Base-by-base conservation (phyloP, 30 jellyfish, hydroid and myxozoan genomes). In the Mastigias papua region DNA sequence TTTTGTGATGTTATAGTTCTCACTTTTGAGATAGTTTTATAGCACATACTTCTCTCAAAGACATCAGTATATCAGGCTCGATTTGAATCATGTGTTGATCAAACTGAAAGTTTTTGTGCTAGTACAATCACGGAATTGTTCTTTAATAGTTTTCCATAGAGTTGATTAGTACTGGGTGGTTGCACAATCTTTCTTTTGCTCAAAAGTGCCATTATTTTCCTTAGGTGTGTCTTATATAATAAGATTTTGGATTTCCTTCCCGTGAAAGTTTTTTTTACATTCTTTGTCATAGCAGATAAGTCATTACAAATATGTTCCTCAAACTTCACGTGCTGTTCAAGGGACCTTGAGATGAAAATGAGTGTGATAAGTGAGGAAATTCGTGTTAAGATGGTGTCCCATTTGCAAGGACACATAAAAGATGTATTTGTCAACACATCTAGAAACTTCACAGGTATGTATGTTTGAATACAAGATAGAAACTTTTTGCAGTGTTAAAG, bases 311-410 rank as follows among this genome's bases (percentile, higher is more conserved):
- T 86, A 22, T 92, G 98, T 57, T 63, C 57, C 19, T 28, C 79
- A 69, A 63, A 78, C 67, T 25, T 20, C 21, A 86, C 98, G 10
- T 92, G 98, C 70, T 92, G 98, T 73, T 77, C 93, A 42, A 80
- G 68, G 31, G n/a, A 31, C 7, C 49, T 90, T 50, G 98, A 92
- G 81, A 58, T 29, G 69, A 86, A 86, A 29, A 76, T 92, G 23
- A 85, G 34, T 17, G 46, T 42, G 42, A 5, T 54, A 25, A 92
- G 98, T 69, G 97, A 92, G 27, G 90, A 64, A 19, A 32, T 73
- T 20, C 86, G 90, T 22, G 75, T 57, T 15, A 26, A 42, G 16
- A 34, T 90, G 78, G 73, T 73, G 27, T 54, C 84, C 15, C 81
- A 63, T 16, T 54, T 82, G 22, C 91, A 90, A 26, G 77, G 82